Conservation (phyloP, 2,797 vertebrate species). For the Poecile montanus region DNA sequence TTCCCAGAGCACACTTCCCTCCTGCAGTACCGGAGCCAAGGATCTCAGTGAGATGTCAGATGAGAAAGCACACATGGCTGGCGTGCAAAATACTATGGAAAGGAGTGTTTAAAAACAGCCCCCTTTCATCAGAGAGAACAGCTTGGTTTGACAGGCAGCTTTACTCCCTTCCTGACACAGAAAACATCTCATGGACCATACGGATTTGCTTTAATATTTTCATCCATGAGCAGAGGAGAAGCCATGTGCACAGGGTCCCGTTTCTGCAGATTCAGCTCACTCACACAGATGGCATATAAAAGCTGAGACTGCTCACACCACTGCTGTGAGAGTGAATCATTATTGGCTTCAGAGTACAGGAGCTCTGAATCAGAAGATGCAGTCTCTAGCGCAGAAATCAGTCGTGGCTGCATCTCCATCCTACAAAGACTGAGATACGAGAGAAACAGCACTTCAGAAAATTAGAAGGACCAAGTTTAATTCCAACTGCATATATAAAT, state of each 20-base stretch:
- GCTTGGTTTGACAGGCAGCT: constrained; percentile 64
- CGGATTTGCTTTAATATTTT: constrained; percentile 56
- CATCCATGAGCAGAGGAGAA: constrained; percentile 44
- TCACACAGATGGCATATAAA: constrained; percentile 63
- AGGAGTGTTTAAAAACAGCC: constrained; percentile 50
- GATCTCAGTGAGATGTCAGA: constrained; percentile 50
- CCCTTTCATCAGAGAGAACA: constrained; percentile 53
- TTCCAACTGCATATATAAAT: background rate
- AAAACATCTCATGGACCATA: constrained; percentile 51
- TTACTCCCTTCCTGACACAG: constrained; percentile 41
- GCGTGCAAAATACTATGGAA: constrained; percentile 44
- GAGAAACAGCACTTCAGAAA: background rate
- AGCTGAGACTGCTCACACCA: constrained; percentile 62
- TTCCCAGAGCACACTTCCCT: constrained; percentile 5
- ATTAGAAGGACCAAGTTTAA: background rate
- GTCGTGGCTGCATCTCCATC: background rate
- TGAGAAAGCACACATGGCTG: constrained; percentile 53
- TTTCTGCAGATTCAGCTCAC: constrained; percentile 59
- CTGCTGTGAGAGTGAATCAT: constrained; percentile 66
- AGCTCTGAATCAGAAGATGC: constrained; percentile 36
- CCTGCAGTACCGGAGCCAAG: constrained; percentile 25
- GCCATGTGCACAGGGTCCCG: constrained; percentile 33
- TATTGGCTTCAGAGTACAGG: constrained; percentile 11
- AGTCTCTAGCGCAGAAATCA: constrained; percentile 5
- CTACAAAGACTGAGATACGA: background rate